Percentiles rank a stretch among this genome's conserved stretches.
Evolutionary conservation across 1,140 invertebrate genomes (phyloP).

Genomic region (Drosophila bocqueti): DNA sequence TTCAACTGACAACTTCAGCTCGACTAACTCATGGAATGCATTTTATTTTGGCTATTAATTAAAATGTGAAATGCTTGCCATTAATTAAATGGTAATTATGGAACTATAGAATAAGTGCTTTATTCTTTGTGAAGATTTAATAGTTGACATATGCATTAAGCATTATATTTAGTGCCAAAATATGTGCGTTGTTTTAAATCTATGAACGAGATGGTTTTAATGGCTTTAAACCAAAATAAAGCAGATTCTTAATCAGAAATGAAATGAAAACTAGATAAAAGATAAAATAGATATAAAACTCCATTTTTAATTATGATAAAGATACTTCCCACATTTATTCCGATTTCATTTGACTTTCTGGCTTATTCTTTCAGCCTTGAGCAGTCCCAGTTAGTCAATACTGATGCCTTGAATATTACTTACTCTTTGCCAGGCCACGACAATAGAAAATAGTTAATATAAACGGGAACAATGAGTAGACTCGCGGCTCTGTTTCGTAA

Average conservation of each 20-base stretch:
- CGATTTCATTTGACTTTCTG: neutral
- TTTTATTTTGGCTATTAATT: slow-evolving; percentile 13
- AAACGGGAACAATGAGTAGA: slow-evolving; percentile 48
- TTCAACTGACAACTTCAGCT: slow-evolving; percentile 6
- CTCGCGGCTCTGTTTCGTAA: slow-evolving; percentile 25
- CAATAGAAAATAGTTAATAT: slow-evolving; percentile 76
- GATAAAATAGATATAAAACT: too few relatives aligned
- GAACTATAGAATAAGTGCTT: neutral
- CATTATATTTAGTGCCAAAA: slow-evolving; percentile 4
- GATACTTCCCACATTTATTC: neutral
- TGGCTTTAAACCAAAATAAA: neutral
- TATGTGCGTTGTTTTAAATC: neutral
- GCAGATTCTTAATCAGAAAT: neutral
- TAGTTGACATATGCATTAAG: slow-evolving; percentile 1
- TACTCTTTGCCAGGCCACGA: slow-evolving; percentile 14
- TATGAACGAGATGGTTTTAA: neutral
- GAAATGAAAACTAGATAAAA: neutral
- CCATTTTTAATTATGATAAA: neutral
- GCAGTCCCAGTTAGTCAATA: slow-evolving; percentile 1
- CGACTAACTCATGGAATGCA: neutral
- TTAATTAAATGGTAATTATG: slow-evolving; percentile 22
- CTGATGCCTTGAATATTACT: slow-evolving; percentile 36
- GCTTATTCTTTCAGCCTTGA: slow-evolving; percentile 5
- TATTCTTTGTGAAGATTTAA: neutral
- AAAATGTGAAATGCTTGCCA: slow-evolving; percentile 8